A percentile compares a stretch with the other conserved stretches of the same genome.
phyloP scores from a whole-genome alignment of 2,113 vertebrate species.

The Ictalurus furcatus region DNA sequence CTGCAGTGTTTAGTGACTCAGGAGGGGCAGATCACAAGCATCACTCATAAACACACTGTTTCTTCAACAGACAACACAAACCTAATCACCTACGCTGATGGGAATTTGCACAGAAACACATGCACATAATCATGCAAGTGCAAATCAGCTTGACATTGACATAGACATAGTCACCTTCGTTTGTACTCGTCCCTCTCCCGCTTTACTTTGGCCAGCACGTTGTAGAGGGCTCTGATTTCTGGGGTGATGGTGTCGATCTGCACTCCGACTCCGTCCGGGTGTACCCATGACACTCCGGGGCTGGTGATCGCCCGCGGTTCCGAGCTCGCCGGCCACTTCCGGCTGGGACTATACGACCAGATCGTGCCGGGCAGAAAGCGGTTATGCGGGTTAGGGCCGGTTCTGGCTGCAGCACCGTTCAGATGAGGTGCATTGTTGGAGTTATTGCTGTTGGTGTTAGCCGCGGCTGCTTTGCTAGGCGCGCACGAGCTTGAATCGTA shows the following conservation, averaged over 20 bases:
- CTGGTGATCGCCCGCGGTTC: conserved; percentile 85
- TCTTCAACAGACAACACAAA: not conserved
- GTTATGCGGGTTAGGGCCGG: conserved; percentile 66
- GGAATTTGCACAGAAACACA: not conserved
- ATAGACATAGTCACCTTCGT: conserved; percentile 80
- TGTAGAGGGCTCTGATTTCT: conserved; percentile 96
- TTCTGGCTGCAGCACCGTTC: conserved; percentile 49
- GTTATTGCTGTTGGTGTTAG: conserved; percentile 59
- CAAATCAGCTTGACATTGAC: not conserved
- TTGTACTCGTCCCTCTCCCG: conserved; percentile 95
- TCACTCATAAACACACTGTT: not conserved
- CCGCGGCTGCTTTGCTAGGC: conserved; percentile 65
- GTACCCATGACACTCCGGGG: conserved; percentile 90
- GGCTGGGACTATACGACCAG: conserved; percentile 93
- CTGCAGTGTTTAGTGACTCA: conserved; percentile 22
- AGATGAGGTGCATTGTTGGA: conserved; percentile 49
- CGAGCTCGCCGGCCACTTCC: conserved; percentile 79
- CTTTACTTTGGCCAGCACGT: conserved; percentile 96
- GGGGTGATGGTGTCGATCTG: conserved; percentile 99
- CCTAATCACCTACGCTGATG: not conserved
- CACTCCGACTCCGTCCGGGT: conserved; percentile 94
- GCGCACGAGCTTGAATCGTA: conserved; percentile 63
- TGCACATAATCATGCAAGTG: not conserved
- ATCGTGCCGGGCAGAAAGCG: conserved; percentile 90
- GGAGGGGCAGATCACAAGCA: not conserved